Evolutionary conservation across 1,140 invertebrate genomes (phyloP).

Genomic region (Drosophila varians): DNA sequence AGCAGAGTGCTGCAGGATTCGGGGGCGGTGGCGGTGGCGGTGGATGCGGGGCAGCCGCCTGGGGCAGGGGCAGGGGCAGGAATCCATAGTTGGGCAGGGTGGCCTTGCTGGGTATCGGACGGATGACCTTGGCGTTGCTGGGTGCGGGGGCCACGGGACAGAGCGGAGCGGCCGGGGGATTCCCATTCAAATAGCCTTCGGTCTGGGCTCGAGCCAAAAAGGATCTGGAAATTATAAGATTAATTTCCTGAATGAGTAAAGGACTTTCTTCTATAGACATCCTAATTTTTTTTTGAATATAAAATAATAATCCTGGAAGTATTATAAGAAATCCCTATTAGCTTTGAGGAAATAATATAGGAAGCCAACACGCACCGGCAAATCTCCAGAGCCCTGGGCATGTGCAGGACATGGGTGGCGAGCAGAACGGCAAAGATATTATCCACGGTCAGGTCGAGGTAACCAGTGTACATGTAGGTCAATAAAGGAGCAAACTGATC

Average conservation of each 20-base stretch:
- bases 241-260: no score
- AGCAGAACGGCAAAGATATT: slow-evolving; percentile 90
- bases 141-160: slow-evolving; percentile 11
- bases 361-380: slow-evolving; percentile 84
- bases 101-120: slow-evolving; percentile 81
- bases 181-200: slow-evolving; percentile 72
- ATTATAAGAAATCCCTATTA: no score
- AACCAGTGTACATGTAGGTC: slow-evolving; percentile 91
- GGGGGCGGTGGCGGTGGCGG: neutral
- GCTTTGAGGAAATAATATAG: neutral
- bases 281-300: neutral
- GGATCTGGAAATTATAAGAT: slow-evolving; percentile 55
- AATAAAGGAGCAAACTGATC: slow-evolving; percentile 89
- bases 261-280: no score
- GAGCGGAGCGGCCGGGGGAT: slow-evolving; percentile 26
- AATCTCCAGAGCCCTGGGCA: slow-evolving; percentile 89
- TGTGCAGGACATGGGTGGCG: slow-evolving; percentile 90
- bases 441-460: slow-evolving; percentile 87
- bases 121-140: slow-evolving; percentile 60
- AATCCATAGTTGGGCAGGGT: slow-evolving; percentile 75
- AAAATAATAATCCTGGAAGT: no score
- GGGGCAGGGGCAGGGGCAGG: slow-evolving; percentile 36
- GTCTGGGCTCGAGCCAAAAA: slow-evolving; percentile 84
- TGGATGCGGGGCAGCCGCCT: slow-evolving; percentile 12
- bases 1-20: neutral